A percentile compares a stretch with the other conserved stretches of the same genome.
These are phyloP conservation scores for Omphaloscelis lunosa DNA, from an alignment of 2,888 invertebrate species.

Conservation along the genomic window DNA sequence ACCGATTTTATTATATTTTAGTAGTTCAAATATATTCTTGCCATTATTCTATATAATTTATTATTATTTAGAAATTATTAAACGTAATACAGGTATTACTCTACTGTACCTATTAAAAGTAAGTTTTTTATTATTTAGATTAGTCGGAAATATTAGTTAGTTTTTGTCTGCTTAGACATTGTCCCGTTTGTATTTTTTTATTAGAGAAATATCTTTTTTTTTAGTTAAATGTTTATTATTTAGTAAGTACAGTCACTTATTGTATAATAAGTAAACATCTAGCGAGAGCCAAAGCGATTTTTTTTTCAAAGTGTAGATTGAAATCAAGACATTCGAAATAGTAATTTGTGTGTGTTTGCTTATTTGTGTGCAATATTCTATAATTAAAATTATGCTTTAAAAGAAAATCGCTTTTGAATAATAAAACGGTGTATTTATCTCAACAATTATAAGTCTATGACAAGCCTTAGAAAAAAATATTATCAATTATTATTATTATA, in stretches of 20 bases:
- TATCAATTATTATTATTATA: slow-evolving; percentile 23
- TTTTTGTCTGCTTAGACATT: slow-evolving; percentile 36
- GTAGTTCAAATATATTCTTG: slow-evolving; percentile 52
- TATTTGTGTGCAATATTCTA: slow-evolving; percentile 1
- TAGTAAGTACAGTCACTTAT: slow-evolving; percentile 8
- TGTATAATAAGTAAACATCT: slow-evolving; percentile 7
- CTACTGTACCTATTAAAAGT: slow-evolving; percentile 32
- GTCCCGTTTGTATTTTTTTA: slow-evolving; percentile 28
- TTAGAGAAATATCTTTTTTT: slow-evolving; percentile 1
- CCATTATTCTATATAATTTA: slow-evolving; percentile 31
- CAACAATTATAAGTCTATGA: slow-evolving; percentile 21
- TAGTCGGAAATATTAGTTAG: slow-evolving; percentile 20
- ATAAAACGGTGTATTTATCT: neutral
- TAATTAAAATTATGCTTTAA: neutral
- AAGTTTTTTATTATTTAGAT: slow-evolving; percentile 22
- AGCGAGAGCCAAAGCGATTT: slow-evolving; percentile 10
- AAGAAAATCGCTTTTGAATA: slow-evolving; percentile 25
- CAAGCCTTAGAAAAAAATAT: slow-evolving; percentile 20
- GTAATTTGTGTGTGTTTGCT: neutral
- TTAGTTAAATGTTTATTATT: slow-evolving; percentile 9
- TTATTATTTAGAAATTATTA: slow-evolving; percentile 29
- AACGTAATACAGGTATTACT: slow-evolving; percentile 57
- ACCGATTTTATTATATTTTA: slow-evolving; percentile 50
- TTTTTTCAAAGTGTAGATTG: slow-evolving; percentile 12
- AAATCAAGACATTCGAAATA: slow-evolving; percentile 19